Percentiles rank a stretch among this genome's conserved stretches.
Conservation (phyloP, 2,888 invertebrate genomes). For the Brachyopa scutellaris region DNA sequence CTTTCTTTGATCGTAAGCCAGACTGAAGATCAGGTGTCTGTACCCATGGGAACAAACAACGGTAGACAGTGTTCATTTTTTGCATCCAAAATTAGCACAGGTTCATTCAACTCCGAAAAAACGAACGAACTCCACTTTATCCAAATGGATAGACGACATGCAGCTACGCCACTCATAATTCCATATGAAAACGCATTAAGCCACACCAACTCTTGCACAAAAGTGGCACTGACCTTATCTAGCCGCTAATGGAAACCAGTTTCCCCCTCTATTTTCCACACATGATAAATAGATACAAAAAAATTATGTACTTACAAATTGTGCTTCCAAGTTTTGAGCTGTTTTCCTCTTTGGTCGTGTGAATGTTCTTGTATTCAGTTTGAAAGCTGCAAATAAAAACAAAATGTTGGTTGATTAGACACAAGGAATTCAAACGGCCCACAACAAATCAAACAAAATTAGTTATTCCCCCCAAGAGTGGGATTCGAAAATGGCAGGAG, state of each 20-base stretch:
- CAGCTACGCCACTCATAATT: conserved; percentile 16
- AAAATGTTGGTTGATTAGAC: conserved; percentile 41
- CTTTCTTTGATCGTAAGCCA: conserved; percentile 9
- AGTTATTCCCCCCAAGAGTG: conserved; percentile 55
- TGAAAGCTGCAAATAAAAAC: conserved; percentile 76
- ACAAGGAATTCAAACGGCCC: conserved; percentile 30
- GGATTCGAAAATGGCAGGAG: neutral
- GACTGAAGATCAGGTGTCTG: conserved; percentile 51
- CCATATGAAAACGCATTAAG: conserved; percentile 38
- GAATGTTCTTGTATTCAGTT: conserved; percentile 81
- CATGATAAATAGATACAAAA: conserved; percentile 20
- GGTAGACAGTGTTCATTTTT: conserved; percentile 20
- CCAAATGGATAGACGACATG: conserved; percentile 37
- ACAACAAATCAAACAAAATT: conserved; percentile 67
- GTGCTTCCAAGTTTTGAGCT: conserved; percentile 78
- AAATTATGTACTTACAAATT: conserved; percentile 75
- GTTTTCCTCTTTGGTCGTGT: conserved; percentile 80
- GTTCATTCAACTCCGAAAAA: conserved; percentile 54
- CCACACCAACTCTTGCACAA: conserved; percentile 42
- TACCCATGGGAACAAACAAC: conserved; percentile 49
- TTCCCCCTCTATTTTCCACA: conserved; percentile 51
- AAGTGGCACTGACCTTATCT: conserved; percentile 63
- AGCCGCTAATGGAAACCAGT: conserved; percentile 60
- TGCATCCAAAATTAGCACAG: conserved; percentile 51
- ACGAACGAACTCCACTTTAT: neutral